Evolutionary conservation across 1,140 invertebrate genomes (phyloP).

Genomic region (Paracyclopina nana): DNA sequence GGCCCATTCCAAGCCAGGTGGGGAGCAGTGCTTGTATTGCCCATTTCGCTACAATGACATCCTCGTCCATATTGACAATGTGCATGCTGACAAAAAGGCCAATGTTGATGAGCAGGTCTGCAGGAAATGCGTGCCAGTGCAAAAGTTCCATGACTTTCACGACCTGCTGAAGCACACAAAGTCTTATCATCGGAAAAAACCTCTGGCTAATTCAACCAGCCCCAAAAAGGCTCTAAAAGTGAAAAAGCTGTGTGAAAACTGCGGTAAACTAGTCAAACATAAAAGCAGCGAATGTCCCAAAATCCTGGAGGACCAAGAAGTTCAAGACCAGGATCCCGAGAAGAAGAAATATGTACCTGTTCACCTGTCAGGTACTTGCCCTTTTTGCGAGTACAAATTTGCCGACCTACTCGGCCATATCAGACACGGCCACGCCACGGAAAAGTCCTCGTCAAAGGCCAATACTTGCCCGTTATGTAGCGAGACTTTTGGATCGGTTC

Average conservation of each 20-base stretch:
- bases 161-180: conserved; percentile 9
- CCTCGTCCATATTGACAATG: background rate
- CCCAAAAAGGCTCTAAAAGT: conserved; percentile 1
- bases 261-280: background rate
- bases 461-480: conserved; percentile 2
- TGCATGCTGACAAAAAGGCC: conserved; percentile 3
- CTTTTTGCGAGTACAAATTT: conserved; percentile 8
- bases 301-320: background rate
- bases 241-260: conserved; percentile 8
- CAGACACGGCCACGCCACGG: conserved; percentile 1
- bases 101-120: background rate
- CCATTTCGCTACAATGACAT: conserved; percentile 1
- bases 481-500: background rate
- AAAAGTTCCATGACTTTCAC: background rate
- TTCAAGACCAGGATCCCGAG: too few species aligned
- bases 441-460: background rate
- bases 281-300: conserved; percentile 7
- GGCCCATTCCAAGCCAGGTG: conserved; percentile 1
- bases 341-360: conserved; percentile 8
- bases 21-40: conserved; percentile 13
- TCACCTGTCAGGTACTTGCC: conserved; percentile 7
- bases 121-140: conserved; percentile 3
- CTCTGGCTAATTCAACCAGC: background rate
- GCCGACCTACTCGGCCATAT: conserved; percentile 10
- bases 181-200: conserved; percentile 7